A percentile compares a stretch with the other conserved stretches of the same genome.
Conservation (phyloP, 2,888 invertebrate species). For the Aquatica leii region DNA sequence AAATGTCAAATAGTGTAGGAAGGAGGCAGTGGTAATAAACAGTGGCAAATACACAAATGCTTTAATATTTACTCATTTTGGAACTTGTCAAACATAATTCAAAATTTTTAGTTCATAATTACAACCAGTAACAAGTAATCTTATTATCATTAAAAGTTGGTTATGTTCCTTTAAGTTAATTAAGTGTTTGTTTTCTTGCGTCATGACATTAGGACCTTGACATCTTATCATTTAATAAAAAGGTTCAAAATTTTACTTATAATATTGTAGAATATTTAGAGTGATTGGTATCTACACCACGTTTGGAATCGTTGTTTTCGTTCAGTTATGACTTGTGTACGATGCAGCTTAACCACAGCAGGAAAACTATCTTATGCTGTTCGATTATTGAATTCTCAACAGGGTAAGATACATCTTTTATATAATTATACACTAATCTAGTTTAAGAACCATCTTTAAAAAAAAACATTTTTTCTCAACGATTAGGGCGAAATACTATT, state of each 20-base stretch:
- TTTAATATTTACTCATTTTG: too few species aligned
- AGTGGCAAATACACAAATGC: too few species aligned
- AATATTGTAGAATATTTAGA: conserved; percentile 12
- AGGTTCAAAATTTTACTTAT: conserved; percentile 28
- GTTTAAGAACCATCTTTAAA: neutral
- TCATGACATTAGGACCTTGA: conserved; percentile 55
- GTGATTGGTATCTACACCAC: conserved; percentile 15
- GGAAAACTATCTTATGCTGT: conserved; percentile 58
- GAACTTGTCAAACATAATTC: too few species aligned
- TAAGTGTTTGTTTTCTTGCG: conserved; percentile 48
- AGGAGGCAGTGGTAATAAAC: too few species aligned
- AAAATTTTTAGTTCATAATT: too few species aligned
- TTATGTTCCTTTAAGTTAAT: neutral
- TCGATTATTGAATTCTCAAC: conserved; percentile 55
- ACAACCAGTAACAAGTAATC: too few species aligned
- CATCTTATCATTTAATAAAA: conserved; percentile 48
- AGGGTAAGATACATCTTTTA: conserved; percentile 52
- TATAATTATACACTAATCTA: neutral
- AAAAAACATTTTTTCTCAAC: neutral
- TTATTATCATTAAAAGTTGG: neutral
- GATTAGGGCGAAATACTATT: neutral
- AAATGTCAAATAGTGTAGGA: too few species aligned
- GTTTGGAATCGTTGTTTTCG: conserved; percentile 21
- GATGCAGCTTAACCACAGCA: conserved; percentile 59
- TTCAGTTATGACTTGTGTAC: conserved; percentile 57